phyloP scores from a whole-genome alignment of 2,797 vertebrate species.

The Bufotes viridis region DNA sequence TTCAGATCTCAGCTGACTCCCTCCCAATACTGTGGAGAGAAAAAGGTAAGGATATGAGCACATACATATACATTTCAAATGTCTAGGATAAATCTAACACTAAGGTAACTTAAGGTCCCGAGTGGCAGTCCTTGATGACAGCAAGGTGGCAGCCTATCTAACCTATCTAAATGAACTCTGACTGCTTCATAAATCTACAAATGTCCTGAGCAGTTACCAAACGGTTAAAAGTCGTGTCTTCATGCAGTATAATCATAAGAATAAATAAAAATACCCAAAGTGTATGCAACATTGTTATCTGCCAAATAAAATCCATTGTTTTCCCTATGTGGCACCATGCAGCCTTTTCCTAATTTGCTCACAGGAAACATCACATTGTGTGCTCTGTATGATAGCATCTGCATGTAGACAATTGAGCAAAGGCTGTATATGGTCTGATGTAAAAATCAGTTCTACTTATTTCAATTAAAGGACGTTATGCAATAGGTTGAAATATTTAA shows the following conservation, averaged over 20 bases:
- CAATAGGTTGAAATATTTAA: slow-evolving; percentile 10
- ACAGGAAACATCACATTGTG: slow-evolving; percentile 56
- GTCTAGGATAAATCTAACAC: too few species aligned
- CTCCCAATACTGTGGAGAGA: too few species aligned
- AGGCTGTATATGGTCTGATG: slow-evolving; percentile 41
- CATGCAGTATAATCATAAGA: not conserved
- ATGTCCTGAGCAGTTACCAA: not conserved
- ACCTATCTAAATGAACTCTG: too few species aligned
- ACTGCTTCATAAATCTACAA: not conserved
- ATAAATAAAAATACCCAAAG: slow-evolving; percentile 36
- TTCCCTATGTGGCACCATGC: slow-evolving; percentile 47
- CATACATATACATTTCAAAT: too few species aligned
- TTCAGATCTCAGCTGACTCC: too few species aligned
- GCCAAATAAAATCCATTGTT: slow-evolving; percentile 48
- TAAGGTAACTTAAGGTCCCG: too few species aligned
- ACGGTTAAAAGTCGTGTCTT: not conserved
- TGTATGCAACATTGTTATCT: slow-evolving; percentile 51
- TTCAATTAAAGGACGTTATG: slow-evolving; percentile 15
- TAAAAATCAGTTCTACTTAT: slow-evolving; percentile 15
- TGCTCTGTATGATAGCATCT: slow-evolving; percentile 47
- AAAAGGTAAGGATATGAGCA: too few species aligned
- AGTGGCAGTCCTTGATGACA: too few species aligned
- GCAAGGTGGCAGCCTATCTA: too few species aligned
- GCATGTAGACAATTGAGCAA: slow-evolving; percentile 46
- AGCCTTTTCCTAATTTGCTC: slow-evolving; percentile 50